Conservation (phyloP, 2,797 vertebrate genomes). For the Alouatta caraya region DNA sequence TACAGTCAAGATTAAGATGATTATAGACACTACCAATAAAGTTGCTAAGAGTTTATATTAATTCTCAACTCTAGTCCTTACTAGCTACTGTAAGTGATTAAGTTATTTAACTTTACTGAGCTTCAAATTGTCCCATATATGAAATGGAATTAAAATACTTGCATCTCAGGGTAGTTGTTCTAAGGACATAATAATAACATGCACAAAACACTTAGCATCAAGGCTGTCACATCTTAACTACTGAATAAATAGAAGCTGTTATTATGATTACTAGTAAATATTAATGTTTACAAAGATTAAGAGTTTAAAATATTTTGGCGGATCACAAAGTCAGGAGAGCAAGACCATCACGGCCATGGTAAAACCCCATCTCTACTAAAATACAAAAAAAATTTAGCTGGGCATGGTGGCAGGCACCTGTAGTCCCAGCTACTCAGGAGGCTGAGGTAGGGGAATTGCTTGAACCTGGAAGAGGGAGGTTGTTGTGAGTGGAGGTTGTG, state of each 20-base stretch:
- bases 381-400: no score
- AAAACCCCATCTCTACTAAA: no score
- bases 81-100: not conserved
- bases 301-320: not conserved
- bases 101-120: not conserved
- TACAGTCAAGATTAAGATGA: not conserved
- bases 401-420: fast-evolving
- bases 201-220: not conserved
- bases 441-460: no score
- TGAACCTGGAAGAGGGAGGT: no score
- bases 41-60: not conserved
- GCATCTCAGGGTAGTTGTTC: not conserved
- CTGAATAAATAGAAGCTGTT: slow-evolving; percentile 26
- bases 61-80: not conserved
- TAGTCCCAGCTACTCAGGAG: no score
- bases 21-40: not conserved
- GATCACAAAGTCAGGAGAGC: no score
- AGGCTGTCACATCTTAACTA: not conserved
- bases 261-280: slow-evolving; percentile 50
- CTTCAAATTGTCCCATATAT: not conserved
- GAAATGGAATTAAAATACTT: not conserved
- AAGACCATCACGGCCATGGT: no score
- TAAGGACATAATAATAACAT: not conserved
- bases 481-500: no score
- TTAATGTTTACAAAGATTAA: slow-evolving; percentile 28